Evolutionary conservation across 2,888 invertebrate genomes (phyloP).

Genomic region (Heliconius ethilla): DNA sequence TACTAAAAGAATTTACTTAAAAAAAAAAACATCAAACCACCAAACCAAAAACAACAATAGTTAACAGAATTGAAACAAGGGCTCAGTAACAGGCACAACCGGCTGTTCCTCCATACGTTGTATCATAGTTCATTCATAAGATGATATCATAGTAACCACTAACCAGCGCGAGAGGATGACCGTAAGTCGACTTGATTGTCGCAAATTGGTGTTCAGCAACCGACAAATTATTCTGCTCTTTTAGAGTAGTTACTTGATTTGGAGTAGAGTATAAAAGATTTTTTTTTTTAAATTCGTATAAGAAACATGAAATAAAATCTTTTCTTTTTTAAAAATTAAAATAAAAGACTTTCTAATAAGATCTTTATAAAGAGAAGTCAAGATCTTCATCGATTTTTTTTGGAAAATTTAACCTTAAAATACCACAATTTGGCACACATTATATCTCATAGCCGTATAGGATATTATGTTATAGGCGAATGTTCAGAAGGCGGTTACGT

Average conservation of each 20-base stretch:
- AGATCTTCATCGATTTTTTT: background rate
- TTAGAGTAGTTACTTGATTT: slow-evolving; percentile 50
- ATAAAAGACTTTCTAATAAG: too few relatives aligned
- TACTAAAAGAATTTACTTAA: too few relatives aligned
- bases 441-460: slow-evolving; percentile 19
- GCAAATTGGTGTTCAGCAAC: slow-evolving; percentile 66
- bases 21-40: background rate
- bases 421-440: slow-evolving; percentile 30
- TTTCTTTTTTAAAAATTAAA: too few relatives aligned
- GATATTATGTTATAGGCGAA: slow-evolving; percentile 38
- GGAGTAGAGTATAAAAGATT: background rate
- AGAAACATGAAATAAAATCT: background rate
- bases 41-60: background rate
- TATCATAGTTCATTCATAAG: slow-evolving; percentile 54
- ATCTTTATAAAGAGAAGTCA: background rate
- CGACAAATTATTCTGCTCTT: slow-evolving; percentile 59
- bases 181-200: slow-evolving; percentile 58
- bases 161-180: slow-evolving; percentile 48
- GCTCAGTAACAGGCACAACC: background rate
- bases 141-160: slow-evolving; percentile 49
- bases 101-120: slow-evolving; percentile 40
- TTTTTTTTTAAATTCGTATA: background rate
- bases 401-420: slow-evolving; percentile 25
- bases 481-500: slow-evolving; percentile 75
- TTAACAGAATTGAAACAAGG: background rate